Conservation (phyloP, 2,797 vertebrate species). For the Platalea minor region DNA sequence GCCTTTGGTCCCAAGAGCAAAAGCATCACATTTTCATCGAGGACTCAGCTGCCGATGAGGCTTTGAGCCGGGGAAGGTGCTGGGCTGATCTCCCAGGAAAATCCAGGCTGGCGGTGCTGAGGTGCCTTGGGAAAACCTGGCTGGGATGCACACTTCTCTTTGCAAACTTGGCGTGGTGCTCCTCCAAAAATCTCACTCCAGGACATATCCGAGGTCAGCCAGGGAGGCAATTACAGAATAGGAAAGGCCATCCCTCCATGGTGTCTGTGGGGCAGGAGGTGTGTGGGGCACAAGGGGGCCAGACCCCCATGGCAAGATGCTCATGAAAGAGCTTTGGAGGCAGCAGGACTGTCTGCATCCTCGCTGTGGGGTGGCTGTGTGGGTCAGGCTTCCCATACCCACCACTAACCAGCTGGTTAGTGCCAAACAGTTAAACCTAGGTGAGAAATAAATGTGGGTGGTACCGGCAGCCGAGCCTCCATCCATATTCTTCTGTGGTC, state of each 20-base stretch:
- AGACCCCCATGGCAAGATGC: background rate
- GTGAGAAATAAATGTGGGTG: background rate
- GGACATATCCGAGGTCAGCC: background rate
- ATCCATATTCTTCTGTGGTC: background rate
- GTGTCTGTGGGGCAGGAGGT: background rate
- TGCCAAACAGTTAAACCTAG: background rate
- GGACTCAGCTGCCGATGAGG: rapidly evolving
- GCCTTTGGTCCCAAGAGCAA: background rate
- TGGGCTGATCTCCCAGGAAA: background rate
- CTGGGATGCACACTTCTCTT: background rate
- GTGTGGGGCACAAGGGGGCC: rapidly evolving
- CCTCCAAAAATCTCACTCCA: background rate
- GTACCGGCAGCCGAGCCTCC: background rate
- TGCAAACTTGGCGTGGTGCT: background rate
- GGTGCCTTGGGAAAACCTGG: background rate
- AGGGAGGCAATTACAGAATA: rapidly evolving
- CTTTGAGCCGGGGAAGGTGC: background rate
- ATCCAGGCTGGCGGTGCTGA: background rate
- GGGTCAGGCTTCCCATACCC: background rate
- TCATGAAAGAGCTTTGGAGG: background rate
- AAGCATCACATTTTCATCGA: rapidly evolving
- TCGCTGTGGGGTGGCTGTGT: rapidly evolving
- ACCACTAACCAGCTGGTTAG: background rate
- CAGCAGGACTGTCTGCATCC: background rate
- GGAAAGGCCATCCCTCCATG: background rate